These are phyloP conservation scores for Neopelma chrysocephalum DNA, from an alignment of 2,797 vertebrate species.

Conservation along the genomic window DNA sequence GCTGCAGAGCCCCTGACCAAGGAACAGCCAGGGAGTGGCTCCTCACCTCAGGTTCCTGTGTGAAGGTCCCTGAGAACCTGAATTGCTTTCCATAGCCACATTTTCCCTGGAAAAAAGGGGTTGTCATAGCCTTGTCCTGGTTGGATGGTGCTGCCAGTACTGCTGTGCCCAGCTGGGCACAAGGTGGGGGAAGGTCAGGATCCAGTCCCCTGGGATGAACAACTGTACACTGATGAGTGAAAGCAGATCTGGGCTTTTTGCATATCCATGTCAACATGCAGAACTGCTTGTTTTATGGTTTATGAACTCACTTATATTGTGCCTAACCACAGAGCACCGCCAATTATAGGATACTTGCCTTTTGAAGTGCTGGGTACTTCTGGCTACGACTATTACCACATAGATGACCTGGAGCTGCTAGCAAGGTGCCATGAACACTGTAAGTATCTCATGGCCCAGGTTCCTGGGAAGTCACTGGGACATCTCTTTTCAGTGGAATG, in stretches of 20 bases:
- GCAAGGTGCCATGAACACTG: conserved; percentile 82
- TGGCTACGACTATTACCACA: conserved; percentile 85
- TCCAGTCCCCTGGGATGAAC: neutral
- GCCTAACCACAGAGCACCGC: conserved; percentile 75
- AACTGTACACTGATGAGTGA: fast-evolving
- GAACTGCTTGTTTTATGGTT: neutral
- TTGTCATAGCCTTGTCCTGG: neutral
- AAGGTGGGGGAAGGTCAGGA: neutral
- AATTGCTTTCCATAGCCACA: neutral
- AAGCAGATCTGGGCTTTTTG: neutral
- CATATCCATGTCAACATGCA: neutral
- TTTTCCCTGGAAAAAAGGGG: neutral
- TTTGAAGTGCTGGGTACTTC: conserved; percentile 86
- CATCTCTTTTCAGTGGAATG: neutral
- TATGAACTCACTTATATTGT: neutral
- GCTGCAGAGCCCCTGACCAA: neutral
- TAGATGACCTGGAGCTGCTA: conserved; percentile 83
- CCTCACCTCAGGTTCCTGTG: neutral
- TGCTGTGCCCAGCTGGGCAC: neutral
- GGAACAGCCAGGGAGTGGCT: neutral
- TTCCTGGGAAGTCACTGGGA: neutral
- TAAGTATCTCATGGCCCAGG: conserved; percentile 55
- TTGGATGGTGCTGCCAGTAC: fast-evolving
- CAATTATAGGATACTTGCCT: conserved; percentile 85
- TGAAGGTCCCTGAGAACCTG: neutral